These are phyloP conservation scores for Tapirus indicus DNA, from an alignment of 2,797 vertebrate species.

Conservation along the genomic window DNA sequence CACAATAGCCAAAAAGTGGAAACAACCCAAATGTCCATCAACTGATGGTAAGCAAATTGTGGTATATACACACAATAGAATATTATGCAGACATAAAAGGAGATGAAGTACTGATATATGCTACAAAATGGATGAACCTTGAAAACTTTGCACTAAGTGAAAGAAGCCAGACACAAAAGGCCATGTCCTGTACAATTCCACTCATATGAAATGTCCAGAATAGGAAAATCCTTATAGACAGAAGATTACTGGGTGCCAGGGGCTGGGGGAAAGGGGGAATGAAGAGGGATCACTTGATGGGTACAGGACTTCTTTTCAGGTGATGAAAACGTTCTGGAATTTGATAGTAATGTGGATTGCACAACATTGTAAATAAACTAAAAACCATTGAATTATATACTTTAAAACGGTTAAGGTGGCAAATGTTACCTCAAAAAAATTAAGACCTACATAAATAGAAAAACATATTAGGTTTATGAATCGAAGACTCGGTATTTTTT, in stretches of 20 bases:
- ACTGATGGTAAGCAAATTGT: accelerated
- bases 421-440: not conserved
- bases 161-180: not conserved
- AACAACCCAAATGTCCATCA: not conserved
- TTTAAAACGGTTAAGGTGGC: not conserved
- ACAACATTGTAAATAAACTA: not conserved
- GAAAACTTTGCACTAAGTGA: accelerated
- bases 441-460: not conserved
- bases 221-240: accelerated
- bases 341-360: not conserved
- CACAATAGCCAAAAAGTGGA: accelerated
- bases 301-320: accelerated
- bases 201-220: accelerated
- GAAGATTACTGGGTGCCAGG: accelerated
- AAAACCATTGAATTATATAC: not conserved
- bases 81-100: not conserved
- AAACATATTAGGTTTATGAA: not conserved
- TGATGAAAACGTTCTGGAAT: not conserved
- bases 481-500: not conserved
- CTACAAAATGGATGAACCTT: too few relatives aligned
- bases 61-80: accelerated
- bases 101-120: accelerated
- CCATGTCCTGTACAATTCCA: accelerated
- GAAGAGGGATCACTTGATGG: accelerated
- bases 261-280: not conserved